A percentile compares a stretch with the other conserved stretches of the same genome.
These are phyloP conservation scores for Pachliopta kotzebuea DNA, from an alignment of 2,888 invertebrate species.

Conservation along the genomic window DNA sequence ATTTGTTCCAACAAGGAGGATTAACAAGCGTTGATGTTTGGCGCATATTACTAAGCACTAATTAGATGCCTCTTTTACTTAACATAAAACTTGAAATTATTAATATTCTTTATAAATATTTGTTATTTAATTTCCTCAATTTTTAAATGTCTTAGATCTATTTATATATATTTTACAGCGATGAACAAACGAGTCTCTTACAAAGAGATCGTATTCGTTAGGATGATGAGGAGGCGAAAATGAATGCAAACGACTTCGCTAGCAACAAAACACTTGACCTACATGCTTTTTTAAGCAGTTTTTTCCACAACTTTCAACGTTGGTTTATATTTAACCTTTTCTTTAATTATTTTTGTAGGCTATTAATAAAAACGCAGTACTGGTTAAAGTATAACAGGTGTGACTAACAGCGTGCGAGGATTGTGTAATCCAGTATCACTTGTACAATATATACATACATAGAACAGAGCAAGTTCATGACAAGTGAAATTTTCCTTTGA, in stretches of 20 bases:
- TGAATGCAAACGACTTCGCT: conserved; percentile 18
- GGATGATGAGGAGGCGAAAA: conserved; percentile 11
- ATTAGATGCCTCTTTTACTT: too few relatives aligned
- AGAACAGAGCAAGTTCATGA: too few relatives aligned
- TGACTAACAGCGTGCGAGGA: too few relatives aligned
- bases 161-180: conserved; percentile 1
- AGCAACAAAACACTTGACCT: conserved; percentile 22
- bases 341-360: background rate
- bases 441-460: too few relatives aligned
- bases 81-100: background rate
- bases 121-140: background rate
- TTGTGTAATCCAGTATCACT: too few relatives aligned
- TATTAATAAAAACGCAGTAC: background rate
- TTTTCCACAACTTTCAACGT: background rate
- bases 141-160: conserved; percentile 3
- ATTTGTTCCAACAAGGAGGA: too few relatives aligned
- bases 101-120: background rate
- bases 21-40: too few relatives aligned
- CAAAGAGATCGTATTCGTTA: conserved; percentile 18
- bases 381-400: background rate
- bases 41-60: too few relatives aligned
- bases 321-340: background rate
- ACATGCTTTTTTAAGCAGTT: conserved; percentile 6
- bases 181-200: conserved; percentile 10
- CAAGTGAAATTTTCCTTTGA: too few relatives aligned